Conservation (phyloP, 2,797 vertebrate species). For the Chelon auratus region DNA sequence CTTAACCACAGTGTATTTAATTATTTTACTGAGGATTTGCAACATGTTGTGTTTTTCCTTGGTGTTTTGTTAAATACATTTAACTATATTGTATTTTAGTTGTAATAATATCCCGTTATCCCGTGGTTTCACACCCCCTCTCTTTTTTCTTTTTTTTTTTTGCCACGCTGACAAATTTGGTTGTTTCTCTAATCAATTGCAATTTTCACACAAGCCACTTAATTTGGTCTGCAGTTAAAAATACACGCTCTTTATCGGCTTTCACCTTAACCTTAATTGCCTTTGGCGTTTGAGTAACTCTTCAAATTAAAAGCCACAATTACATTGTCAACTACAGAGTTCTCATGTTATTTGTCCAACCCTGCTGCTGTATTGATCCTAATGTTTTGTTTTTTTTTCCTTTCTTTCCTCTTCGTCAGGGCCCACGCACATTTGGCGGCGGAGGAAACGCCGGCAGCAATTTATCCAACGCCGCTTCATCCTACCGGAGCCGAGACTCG, state of each 20-base stretch:
- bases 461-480: slow-evolving; percentile 85
- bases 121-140: neutral
- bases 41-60: no score
- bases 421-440: slow-evolving; percentile 93
- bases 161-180: neutral
- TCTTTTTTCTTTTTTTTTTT: slow-evolving; percentile 18
- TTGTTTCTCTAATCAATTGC: slow-evolving; percentile 9
- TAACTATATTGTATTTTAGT: neutral
- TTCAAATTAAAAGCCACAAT: slow-evolving; percentile 35
- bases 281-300: slow-evolving; percentile 21
- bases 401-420: slow-evolving; percentile 64
- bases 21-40: neutral
- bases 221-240: slow-evolving; percentile 21
- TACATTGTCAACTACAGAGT: slow-evolving; percentile 8
- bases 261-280: slow-evolving; percentile 25
- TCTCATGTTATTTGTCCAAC: slow-evolving; percentile 18
- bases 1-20: neutral
- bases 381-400: slow-evolving; percentile 20
- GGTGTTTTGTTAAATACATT: no score
- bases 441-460: slow-evolving; percentile 93
- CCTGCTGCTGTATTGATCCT: slow-evolving; percentile 41
- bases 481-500: slow-evolving; percentile 87
- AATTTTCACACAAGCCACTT: slow-evolving; percentile 13
- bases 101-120: neutral
- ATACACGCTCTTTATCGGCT: slow-evolving; percentile 1